These are phyloP conservation scores for Andrena flavipes DNA, from an alignment of 2,888 invertebrate genomes.

Conservation along the genomic window DNA sequence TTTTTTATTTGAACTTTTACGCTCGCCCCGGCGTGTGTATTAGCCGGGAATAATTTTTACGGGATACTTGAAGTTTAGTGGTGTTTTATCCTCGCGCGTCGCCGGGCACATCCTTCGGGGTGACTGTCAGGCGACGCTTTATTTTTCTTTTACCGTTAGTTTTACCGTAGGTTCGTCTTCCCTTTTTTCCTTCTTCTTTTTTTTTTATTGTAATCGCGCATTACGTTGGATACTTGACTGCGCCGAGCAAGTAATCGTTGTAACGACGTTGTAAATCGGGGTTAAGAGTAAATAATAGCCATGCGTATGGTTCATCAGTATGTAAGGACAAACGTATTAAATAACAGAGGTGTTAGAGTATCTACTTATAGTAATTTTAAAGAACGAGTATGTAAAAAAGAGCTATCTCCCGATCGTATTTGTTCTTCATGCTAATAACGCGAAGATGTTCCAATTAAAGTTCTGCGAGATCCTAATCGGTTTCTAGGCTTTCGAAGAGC, in stretches of 20 bases:
- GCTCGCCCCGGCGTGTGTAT: not conserved
- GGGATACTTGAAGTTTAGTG: slow-evolving; percentile 2
- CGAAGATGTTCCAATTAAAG: slow-evolving; percentile 25
- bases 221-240: slow-evolving; percentile 44
- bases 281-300: slow-evolving; percentile 48
- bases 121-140: slow-evolving; percentile 3
- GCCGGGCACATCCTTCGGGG: not conserved
- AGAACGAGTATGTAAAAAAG: not conserved
- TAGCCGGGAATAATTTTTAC: slow-evolving; percentile 33
- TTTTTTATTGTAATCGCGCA: slow-evolving; percentile 28
- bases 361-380: slow-evolving; percentile 42
- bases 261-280: slow-evolving; percentile 52
- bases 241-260: slow-evolving; percentile 43
- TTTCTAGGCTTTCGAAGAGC: slow-evolving; percentile 7
- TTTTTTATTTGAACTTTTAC: slow-evolving; percentile 24
- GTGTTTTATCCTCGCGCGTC: slow-evolving; percentile 4
- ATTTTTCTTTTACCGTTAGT: slow-evolving; percentile 15
- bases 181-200: not conserved
- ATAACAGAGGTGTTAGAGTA: slow-evolving; percentile 45
- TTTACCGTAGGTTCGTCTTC: slow-evolving; percentile 28
- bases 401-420: slow-evolving; percentile 26
- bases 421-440: slow-evolving; percentile 21
- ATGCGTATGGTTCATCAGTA: slow-evolving; percentile 10
- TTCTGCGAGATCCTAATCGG: slow-evolving; percentile 19
- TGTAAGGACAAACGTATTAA: slow-evolving; percentile 33